These are phyloP conservation scores for Passer montanus DNA, from an alignment of 2,113 vertebrate species.

Conservation along the genomic window DNA sequence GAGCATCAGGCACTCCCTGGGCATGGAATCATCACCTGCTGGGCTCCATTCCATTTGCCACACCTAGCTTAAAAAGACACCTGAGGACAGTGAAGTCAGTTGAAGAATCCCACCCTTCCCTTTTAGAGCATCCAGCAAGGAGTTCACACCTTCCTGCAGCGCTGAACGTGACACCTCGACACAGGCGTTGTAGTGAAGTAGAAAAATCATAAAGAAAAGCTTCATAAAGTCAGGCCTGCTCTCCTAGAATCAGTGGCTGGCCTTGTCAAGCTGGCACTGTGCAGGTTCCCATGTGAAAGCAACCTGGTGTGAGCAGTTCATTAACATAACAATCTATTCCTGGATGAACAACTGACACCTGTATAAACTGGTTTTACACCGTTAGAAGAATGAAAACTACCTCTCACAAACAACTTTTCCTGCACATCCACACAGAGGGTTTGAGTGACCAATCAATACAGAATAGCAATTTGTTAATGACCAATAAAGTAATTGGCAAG, in stretches of 20 bases:
- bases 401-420: not conserved
- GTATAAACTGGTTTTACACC: not conserved
- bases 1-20: not conserved
- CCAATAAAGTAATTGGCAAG: not conserved
- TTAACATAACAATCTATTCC: not conserved
- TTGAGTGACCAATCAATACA: not conserved
- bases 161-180: not conserved
- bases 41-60: not conserved
- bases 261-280: not conserved
- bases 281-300: not conserved
- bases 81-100: not conserved
- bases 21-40: not conserved
- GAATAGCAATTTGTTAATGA: not conserved
- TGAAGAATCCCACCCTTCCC: not conserved
- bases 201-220: not conserved
- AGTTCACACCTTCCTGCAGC: not conserved
- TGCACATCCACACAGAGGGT: not conserved
- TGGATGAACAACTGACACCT: not conserved
- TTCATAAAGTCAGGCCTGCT: not conserved
- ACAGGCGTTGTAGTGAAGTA: not conserved
- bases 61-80: rapidly evolving
- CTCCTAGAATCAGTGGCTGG: not conserved
- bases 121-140: not conserved
- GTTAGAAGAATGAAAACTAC: not conserved
- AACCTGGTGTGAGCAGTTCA: not conserved